Evolutionary conservation across 1,140 invertebrate genomes (phyloP).

Genomic region (Ceratitis capitata): DNA sequence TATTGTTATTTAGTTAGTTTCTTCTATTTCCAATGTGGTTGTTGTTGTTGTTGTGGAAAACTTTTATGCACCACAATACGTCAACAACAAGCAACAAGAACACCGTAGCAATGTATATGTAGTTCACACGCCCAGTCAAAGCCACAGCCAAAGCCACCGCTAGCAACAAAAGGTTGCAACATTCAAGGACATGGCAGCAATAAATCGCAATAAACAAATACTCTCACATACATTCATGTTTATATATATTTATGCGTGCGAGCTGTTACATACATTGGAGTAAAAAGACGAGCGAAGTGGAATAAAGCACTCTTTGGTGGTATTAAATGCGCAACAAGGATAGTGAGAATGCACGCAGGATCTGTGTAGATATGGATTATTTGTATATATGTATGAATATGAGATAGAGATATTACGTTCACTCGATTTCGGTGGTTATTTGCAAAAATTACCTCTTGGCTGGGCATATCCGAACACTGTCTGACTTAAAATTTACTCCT

Average conservation of each 20-base stretch:
- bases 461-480: too few relatives aligned
- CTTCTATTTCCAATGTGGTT: neutral
- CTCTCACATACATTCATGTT: neutral
- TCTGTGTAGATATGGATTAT: neutral
- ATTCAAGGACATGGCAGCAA: conserved; percentile 19
- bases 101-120: neutral
- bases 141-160: neutral
- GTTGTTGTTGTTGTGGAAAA: conserved; percentile 20
- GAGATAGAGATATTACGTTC: too few relatives aligned
- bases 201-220: neutral
- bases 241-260: neutral
- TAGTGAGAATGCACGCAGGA: neutral
- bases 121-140: neutral
- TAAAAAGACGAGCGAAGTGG: neutral
- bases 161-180: neutral
- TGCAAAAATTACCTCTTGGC: too few relatives aligned
- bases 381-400: neutral
- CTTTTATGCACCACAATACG: conserved; percentile 34
- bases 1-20: neutral
- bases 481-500: too few relatives aligned
- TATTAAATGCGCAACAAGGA: neutral
- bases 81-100: conserved; percentile 36
- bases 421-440: too few relatives aligned
- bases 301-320: neutral
- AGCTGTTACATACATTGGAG: neutral